Base-by-base conservation (phyloP, 1,140 invertebrate genomes). In the Carposina sasakii region DNA sequence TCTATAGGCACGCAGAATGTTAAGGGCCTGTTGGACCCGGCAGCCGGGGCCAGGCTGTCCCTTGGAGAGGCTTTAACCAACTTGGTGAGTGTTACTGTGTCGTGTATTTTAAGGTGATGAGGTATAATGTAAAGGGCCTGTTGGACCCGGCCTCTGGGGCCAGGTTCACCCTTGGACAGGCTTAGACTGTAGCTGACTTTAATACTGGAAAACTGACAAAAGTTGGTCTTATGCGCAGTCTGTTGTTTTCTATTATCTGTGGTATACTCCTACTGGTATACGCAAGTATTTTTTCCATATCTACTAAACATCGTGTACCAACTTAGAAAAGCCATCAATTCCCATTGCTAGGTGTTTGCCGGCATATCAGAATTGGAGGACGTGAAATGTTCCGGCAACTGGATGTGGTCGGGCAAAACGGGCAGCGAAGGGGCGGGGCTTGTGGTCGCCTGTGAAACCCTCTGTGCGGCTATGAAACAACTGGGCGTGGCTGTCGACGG, bases 321-420 rank as follows among this genome's bases (percentile, higher is more conserved):
- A n/a, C n/a, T n/a, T n/a, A n/a, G n/a, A n/a, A n/a, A n/a, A n/a
- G n/a, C n/a, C n/a, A n/a, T n/a, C n/a, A n/a, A n/a, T n/a, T n/a
- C n/a, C n/a, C n/a, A n/a, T n/a, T n/a, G n/a, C n/a, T 42, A 86
- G 84, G 81, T 98, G 2, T 98, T 98, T 86, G 96, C 95, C n/a
- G 89, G 88, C 39, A 94, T 99, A 46, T 90, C 92, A 1, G 86
- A 90, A 63, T 66, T 98, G 17, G 90, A 91, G 74, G 97, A 99
- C 83, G 91, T 98, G 6, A 99, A 99, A 85, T 98, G 97, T 71
- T 97, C 95, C 52, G 97, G 94, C 2, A 99, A 99, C 82, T 99
- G 98, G 98, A 99, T 99, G 98, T 99, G 97, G 98, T 91, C 97
- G 2, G 97, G 97, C 5, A 99, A 99, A 86, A 86, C 98, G 12